A percentile compares a stretch with the other conserved stretches of the same genome.
These are phyloP conservation scores for Pocillopora damicornis DNA, from an alignment of 64 coral and sea anemone species.

Conservation along the genomic window DNA sequence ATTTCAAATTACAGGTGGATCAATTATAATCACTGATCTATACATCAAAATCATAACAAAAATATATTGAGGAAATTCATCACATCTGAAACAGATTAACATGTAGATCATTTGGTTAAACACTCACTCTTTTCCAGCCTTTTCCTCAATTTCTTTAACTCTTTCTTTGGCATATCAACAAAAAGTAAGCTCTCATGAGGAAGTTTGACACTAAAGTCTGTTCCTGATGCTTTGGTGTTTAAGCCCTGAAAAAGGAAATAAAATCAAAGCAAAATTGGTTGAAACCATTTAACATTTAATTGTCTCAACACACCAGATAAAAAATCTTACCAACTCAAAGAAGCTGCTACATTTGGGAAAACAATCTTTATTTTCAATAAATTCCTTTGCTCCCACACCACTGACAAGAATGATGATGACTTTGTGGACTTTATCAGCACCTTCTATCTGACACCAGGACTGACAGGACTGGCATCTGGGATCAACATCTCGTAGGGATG, in stretches of 20 bases:
- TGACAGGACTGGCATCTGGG: background rate
- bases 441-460: constrained; percentile 42
- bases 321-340: constrained; percentile 50
- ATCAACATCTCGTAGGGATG: constrained; percentile 3
- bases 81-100: too few species aligned
- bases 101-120: background rate
- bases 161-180: constrained; percentile 44
- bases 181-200: constrained; percentile 66
- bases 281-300: background rate
- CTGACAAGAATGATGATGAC: constrained; percentile 63
- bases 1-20: background rate
- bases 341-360: constrained; percentile 38
- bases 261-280: background rate
- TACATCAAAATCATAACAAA: background rate
- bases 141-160: constrained; percentile 35
- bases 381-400: constrained; percentile 66
- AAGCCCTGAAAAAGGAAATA: constrained; percentile 37
- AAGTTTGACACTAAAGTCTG: constrained; percentile 29
- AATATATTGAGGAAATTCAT: background rate
- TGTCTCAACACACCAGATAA: too few species aligned
- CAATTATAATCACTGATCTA: too few species aligned
- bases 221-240: constrained; percentile 42
- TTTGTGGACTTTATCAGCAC: constrained; percentile 42
- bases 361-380: background rate
- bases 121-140: constrained; percentile 14